A percentile compares a stretch with the other conserved stretches of the same genome.
Evolutionary conservation across 2,113 vertebrate genomes (phyloP).

Genomic region (Trachemys scripta): DNA sequence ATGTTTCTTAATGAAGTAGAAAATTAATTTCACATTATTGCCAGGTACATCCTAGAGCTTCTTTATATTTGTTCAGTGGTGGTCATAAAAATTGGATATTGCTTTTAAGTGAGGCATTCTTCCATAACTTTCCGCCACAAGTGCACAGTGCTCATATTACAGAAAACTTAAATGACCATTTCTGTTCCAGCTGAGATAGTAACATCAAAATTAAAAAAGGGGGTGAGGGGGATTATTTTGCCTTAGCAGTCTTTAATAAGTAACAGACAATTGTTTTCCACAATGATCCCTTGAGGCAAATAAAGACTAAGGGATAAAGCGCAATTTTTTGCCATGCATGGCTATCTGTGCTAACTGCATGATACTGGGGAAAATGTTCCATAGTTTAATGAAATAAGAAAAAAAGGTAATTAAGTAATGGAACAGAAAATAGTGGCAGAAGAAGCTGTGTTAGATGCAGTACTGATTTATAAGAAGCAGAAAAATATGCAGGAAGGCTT

Average conservation of each 20-base stretch:
- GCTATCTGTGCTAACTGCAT: neutral
- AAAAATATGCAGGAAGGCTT: neutral
- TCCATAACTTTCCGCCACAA: conserved; percentile 24
- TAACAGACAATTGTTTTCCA: conserved; percentile 16
- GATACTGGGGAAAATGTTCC: neutral
- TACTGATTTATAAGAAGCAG: neutral
- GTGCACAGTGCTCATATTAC: neutral
- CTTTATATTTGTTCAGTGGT: neutral
- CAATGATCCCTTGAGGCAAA: conserved; percentile 5
- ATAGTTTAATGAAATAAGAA: neutral
- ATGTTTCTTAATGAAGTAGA: neutral
- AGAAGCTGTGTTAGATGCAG: neutral
- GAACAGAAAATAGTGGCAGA: neutral
- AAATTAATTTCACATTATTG: neutral
- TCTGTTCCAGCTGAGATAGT: conserved; percentile 5
- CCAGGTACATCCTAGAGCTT: neutral
- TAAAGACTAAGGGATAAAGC: neutral
- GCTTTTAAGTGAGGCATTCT: neutral
- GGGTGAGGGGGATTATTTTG: neutral
- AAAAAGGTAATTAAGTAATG: neutral
- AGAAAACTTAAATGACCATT: conserved; percentile 24
- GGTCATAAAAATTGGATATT: neutral
- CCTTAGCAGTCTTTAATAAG: neutral
- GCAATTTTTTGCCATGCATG: neutral
- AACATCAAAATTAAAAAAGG: neutral